A percentile compares a stretch with the other conserved stretches of the same genome.
Evolutionary conservation across 2,888 invertebrate species (phyloP).

Genomic region (Athalia circularis): DNA sequence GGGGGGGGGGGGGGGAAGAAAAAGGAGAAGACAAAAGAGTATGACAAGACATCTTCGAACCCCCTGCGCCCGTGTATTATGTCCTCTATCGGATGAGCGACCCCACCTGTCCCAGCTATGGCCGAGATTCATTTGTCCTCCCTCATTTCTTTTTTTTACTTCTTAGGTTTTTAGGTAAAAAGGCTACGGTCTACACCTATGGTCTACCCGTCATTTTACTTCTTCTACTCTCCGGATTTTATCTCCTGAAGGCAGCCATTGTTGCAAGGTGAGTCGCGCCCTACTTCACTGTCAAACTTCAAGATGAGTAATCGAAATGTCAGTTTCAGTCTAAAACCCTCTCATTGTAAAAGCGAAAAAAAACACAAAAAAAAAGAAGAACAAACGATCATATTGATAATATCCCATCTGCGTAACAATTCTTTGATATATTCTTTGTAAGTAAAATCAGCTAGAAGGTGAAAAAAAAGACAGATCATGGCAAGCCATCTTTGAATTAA

Average conservation of each 20-base stretch:
- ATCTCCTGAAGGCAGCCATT: conserved; percentile 76
- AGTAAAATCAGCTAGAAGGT: too few species aligned
- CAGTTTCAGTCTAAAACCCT: too few species aligned
- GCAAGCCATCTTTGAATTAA: too few species aligned
- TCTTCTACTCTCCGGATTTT: conserved; percentile 74
- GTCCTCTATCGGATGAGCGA: conserved; percentile 25
- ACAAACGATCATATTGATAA: too few species aligned
- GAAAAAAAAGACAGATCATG: too few species aligned
- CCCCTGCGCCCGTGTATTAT: conserved; percentile 1
- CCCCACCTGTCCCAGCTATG: conserved; percentile 6
- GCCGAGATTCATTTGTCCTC: conserved; percentile 21
- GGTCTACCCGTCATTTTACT: conserved; percentile 76
- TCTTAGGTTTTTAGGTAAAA: conserved; percentile 76
- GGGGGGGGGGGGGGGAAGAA: background rate
- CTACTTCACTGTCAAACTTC: background rate
- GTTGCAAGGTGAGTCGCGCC: conserved; percentile 72
- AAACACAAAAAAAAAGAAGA: too few species aligned
- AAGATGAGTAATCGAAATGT: background rate
- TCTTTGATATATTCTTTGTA: too few species aligned
- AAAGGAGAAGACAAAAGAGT: conserved; percentile 1
- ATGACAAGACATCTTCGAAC: conserved; percentile 20
- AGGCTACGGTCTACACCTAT: conserved; percentile 75
- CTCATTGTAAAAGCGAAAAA: too few species aligned
- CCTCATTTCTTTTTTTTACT: conserved; percentile 31
- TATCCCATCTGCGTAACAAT: too few species aligned